Base-by-base conservation (phyloP, 2,113 vertebrate species). In the Gymnogyps californianus region DNA sequence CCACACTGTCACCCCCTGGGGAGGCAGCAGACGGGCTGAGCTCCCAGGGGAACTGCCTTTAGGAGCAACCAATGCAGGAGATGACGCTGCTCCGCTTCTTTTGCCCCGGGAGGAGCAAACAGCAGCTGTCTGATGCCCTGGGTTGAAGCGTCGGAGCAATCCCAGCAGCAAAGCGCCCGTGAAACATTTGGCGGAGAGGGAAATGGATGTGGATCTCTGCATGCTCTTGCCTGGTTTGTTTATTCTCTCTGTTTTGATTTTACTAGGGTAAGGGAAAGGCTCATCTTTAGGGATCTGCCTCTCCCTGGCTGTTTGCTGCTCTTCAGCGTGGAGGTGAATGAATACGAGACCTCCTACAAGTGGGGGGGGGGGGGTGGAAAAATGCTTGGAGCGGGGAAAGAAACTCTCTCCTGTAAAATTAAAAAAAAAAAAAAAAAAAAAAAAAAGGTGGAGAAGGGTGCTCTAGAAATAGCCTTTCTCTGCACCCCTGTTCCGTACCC, bases 61-160 rank as follows among this genome's bases (percentile, higher is more conserved):
- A 40, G 87, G 80, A 86, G 16, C 2, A 18, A 0, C 3, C 49
- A 1, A 0, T 0, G 69, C 4, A 6, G 71, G 69, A 70, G 42
- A 9, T 3, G 61, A 5, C 10, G 38, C 59, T 20, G 91, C 65
- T 36, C 61, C 2, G 1, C 70, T 79, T 8, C 55, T 34, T 58
- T 49, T 5, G 2, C 4, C 46, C 46, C 5, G 0, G 66, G 21
- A 83, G 57, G 16, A n/a, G 17, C 1, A 2, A 72, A 11, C 10
- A 11, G 64, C 11, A 46, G 12, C 81, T 16, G 55, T 3, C 28
- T 49, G 80, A 17, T 42, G 38, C 77, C 38, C 62, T 10, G n/a
- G 34, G 29, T 2, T 34, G 49, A 49, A 70, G 36, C 1, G 3
- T 7, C 7, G 0, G 46, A 32, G 79, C 1, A 2, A 79, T 21